A percentile compares a stretch with the other conserved stretches of the same genome.
Conservation (phyloP, 2,113 vertebrate genomes). For the Notechis scutatus region DNA sequence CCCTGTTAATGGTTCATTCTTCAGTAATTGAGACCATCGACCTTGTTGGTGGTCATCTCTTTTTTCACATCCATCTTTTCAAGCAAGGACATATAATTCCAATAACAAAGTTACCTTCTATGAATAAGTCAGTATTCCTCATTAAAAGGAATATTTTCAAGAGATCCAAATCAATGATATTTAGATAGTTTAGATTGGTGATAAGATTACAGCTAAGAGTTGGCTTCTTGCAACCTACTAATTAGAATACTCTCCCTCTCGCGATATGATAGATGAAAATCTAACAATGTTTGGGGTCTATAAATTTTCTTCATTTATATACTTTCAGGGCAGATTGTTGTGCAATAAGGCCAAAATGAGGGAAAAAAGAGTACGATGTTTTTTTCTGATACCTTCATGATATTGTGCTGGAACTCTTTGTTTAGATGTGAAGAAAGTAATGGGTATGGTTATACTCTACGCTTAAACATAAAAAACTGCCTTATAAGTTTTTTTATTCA, state of each 20-base stretch:
- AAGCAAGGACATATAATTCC: neutral
- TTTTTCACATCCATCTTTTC: neutral
- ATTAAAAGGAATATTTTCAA: neutral
- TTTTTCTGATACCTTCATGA: neutral
- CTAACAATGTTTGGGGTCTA: neutral
- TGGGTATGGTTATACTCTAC: neutral
- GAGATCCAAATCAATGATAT: neutral
- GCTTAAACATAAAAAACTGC: neutral
- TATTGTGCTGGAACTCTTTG: neutral
- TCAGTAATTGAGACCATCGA: neutral
- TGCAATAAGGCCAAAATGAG: neutral
- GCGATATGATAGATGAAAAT: neutral
- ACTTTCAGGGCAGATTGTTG: neutral
- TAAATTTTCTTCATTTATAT: neutral
- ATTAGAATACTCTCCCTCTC: neutral
- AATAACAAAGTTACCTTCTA: neutral
- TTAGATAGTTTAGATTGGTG: neutral
- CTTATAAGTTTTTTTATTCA: neutral
- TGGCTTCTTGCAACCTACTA: neutral
- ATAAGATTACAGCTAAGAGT: neutral
- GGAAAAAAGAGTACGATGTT: neutral
- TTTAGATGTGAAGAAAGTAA: neutral
- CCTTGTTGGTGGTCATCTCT: neutral
- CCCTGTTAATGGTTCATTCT: neutral
- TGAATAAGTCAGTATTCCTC: neutral